A percentile compares a stretch with the other conserved stretches of the same genome.
These are phyloP conservation scores for Sinocyclocheilus anophthalmus DNA, from an alignment of 2,113 vertebrate species.

Conservation along the genomic window DNA sequence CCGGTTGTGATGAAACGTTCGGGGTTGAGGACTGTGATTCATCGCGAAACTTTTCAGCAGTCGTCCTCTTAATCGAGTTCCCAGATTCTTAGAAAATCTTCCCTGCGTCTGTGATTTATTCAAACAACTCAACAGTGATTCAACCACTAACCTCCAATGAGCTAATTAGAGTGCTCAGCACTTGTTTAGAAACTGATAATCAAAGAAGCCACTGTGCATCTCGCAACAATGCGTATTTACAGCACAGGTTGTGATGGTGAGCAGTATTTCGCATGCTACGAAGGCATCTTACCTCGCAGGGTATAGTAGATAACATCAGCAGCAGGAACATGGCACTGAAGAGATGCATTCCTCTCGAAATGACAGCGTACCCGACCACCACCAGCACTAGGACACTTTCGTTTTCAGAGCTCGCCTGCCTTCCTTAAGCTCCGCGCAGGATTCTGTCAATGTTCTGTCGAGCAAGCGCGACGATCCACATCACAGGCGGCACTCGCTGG, in stretches of 20 bases:
- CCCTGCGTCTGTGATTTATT: background rate
- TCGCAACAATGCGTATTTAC: background rate
- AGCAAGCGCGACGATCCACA: constrained; percentile 75
- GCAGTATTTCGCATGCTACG: background rate
- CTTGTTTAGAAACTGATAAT: constrained; percentile 19
- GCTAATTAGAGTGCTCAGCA: constrained; percentile 4
- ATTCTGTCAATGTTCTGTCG: constrained; percentile 67
- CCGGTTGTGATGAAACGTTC: background rate
- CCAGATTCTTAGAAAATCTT: background rate
- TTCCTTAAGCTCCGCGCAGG: constrained; percentile 67
- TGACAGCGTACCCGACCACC: constrained; percentile 66
- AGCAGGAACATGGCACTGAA: constrained; percentile 83
- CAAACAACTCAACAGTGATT: constrained; percentile 8
- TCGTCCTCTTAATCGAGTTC: constrained; percentile 4
- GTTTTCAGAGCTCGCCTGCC: constrained; percentile 63
- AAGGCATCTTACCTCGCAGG: constrained; percentile 73
- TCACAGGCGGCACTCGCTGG: constrained; percentile 65
- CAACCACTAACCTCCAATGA: constrained; percentile 28
- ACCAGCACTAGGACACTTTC: constrained; percentile 56
- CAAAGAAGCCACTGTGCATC: background rate
- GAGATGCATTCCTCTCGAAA: constrained; percentile 78
- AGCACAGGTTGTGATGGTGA: background rate
- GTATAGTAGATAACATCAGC: constrained; percentile 75
- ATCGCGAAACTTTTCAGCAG: constrained; percentile 21
- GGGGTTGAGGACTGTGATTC: background rate